Evolutionary conservation across 2,113 vertebrate genomes (phyloP), one percentile per base, ranked within the genome.

Genomic region (Tyrannus savana): DNA sequence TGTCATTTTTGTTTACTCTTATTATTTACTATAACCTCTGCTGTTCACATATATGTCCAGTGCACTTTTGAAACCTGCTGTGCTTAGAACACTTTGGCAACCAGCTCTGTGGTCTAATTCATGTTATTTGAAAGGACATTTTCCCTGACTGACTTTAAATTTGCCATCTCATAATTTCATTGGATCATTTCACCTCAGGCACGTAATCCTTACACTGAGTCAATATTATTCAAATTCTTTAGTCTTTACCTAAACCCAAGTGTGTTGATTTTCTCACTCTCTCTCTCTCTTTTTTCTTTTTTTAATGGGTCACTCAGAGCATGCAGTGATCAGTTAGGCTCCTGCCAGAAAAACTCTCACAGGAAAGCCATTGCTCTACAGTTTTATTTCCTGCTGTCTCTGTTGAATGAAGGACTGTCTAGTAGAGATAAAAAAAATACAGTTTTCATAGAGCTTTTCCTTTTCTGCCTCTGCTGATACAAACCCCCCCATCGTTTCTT

Each of bases 361-460:
- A 89, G 62, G 25, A 90, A 84, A 85, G 41, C 64, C 81, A 81
- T 81, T 92, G 52, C 52, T 79, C 14, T 94, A 66, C 41, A 66
- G 14, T 82, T 92, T 89, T 69, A 62, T 73, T 89, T 93, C 62
- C 81, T 93, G 56, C 77, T 84, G 68, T 75, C 69, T 89, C 35
- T 87, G 30, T 52, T 76, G 66, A 97, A 91, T 73, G 44, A 92
- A 84, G 41, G 31, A 76, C 66, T 84, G 73, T 19, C 62, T 87
- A 55, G 39, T 8, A 78, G 31, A 63, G 56, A 81, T 31, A n/a
- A 90, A 94, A 92, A 93, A 93, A 93, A 63, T 3, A 55, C 25
- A 78, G 49, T 80, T 82, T 79, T 62, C 46, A 76, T 11, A 76
- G 27, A 83, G 15, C 18, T 73, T 88, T 88, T 68, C 46, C 42